Conservation (phyloP, 2,113 vertebrate species). For the Laticauda laticaudata region DNA sequence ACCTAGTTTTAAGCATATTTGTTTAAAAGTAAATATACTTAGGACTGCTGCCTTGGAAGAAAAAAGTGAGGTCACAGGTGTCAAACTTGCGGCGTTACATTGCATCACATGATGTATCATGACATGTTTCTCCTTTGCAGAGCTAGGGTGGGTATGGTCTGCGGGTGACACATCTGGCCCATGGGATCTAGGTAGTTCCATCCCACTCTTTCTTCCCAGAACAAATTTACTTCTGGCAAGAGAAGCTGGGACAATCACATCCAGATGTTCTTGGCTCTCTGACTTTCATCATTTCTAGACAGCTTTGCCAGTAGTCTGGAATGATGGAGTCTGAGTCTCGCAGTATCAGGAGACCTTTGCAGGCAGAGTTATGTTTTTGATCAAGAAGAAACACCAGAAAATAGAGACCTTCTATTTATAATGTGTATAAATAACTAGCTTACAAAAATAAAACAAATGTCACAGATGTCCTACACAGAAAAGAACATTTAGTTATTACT, state of each 20-base stretch:
- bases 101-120: too few relatives aligned
- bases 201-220: not conserved
- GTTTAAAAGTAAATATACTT: not conserved
- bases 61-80: not conserved
- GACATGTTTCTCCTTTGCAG: too few relatives aligned
- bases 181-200: not conserved
- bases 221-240: not conserved
- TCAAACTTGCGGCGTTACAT: rapidly evolving
- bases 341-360: not conserved
- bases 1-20: not conserved
- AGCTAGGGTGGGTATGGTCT: too few relatives aligned
- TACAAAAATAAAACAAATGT: not conserved
- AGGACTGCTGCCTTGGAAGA: not conserved
- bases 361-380: not conserved
- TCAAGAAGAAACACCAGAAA: not conserved
- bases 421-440: not conserved
- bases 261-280: not conserved
- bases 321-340: not conserved
- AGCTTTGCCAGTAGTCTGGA: not conserved
- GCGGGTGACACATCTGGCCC: too few relatives aligned
- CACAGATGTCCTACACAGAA: not conserved
- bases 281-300: not conserved
- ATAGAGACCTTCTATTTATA: not conserved
- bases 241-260: not conserved
- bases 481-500: not conserved